These are phyloP conservation scores for Micrastur ruficollis DNA, from an alignment of 2,797 vertebrate species.

Conservation along the genomic window DNA sequence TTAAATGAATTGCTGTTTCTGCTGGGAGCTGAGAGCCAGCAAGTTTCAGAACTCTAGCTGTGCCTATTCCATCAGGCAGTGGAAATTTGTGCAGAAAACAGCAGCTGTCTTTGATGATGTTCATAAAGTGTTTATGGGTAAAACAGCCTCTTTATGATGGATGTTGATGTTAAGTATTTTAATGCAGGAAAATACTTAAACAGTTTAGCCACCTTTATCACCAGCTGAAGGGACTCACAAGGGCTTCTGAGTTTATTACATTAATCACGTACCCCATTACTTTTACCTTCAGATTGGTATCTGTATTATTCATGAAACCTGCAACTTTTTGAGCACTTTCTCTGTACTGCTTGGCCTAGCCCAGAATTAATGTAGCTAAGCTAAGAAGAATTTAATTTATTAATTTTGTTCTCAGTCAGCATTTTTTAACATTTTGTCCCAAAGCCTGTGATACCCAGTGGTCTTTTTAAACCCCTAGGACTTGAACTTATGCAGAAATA, in stretches of 20 bases:
- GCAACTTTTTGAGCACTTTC: neutral
- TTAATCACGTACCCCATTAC: neutral
- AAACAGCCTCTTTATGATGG: neutral
- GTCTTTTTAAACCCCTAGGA: neutral
- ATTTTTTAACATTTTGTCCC: neutral
- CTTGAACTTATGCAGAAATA: neutral
- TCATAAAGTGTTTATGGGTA: neutral
- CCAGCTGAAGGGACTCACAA: neutral
- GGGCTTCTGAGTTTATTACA: neutral
- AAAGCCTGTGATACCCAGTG: neutral
- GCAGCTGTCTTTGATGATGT: neutral
- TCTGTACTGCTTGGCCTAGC: neutral
- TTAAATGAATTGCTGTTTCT: conserved; percentile 28
- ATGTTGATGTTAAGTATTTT: neutral
- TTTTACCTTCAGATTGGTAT: neutral
- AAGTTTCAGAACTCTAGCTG: neutral
- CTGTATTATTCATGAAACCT: neutral
- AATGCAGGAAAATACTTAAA: neutral
- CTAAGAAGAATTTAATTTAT: neutral
- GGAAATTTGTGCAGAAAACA: neutral
- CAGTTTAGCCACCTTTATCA: neutral
- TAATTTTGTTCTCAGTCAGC: neutral
- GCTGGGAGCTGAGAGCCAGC: conserved; percentile 18
- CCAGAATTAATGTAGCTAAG: neutral
- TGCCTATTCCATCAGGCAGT: neutral